Evolutionary conservation across 2,888 invertebrate genomes (phyloP).

Genomic region (Ormyrus thymus): DNA sequence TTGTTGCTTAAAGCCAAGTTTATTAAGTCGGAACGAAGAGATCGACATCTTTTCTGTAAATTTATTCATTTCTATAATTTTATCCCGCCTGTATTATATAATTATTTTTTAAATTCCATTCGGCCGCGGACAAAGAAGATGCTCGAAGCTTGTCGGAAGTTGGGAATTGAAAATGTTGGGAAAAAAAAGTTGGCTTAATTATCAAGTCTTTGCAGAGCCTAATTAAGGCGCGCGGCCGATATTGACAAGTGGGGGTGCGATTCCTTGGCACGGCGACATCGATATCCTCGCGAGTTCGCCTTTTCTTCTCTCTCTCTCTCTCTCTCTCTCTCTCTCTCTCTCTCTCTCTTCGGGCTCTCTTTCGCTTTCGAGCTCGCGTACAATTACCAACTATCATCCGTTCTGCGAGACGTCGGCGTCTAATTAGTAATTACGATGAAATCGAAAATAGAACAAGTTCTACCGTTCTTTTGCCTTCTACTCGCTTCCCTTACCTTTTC

Average conservation of each 20-base stretch:
- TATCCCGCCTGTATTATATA: too few species aligned
- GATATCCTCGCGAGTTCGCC: conserved; percentile 41
- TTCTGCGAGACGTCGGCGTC: conserved; percentile 61
- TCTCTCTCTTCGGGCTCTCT: conserved; percentile 17
- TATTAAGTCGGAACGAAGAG: too few species aligned
- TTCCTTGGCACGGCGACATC: conserved; percentile 47
- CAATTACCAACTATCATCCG: conserved; percentile 64
- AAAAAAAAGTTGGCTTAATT: conserved; percentile 48
- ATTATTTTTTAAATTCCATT: background rate
- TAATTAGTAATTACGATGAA: conserved; percentile 65
- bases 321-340: conserved; percentile 4
- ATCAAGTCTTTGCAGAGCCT: conserved; percentile 30
- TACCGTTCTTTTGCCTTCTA: background rate
- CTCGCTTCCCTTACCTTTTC: background rate
- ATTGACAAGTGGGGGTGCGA: conserved; percentile 44
- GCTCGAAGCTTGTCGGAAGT: background rate
- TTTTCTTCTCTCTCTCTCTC: background rate
- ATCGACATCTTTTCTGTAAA: too few species aligned
- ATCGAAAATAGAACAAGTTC: conserved; percentile 61
- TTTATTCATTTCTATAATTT: too few species aligned
- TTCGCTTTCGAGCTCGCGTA: conserved; percentile 41
- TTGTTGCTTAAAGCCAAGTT: too few species aligned
- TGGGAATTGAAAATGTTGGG: conserved; percentile 19
- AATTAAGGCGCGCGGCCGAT: conserved; percentile 46
- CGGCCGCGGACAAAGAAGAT: conserved; percentile 25